A percentile compares a stretch with the other conserved stretches of the same genome.
phyloP scores from a whole-genome alignment of 2,888 invertebrate species.

The Lissocephala sabroskyi region DNA sequence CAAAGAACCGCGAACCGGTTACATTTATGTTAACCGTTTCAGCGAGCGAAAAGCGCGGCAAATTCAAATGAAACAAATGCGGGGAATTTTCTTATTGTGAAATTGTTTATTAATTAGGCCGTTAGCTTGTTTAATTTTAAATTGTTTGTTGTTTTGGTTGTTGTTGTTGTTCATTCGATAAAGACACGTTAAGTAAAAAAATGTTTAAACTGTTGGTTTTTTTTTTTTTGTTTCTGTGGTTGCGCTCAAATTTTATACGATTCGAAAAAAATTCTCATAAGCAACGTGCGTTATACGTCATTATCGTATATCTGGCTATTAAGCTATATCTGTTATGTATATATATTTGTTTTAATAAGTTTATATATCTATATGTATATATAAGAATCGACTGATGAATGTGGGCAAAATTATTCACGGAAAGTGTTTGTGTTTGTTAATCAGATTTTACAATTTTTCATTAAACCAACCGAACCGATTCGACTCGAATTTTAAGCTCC shows the following conservation, averaged over 20 bases:
- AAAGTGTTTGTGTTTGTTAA: no score
- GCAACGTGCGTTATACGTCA: conserved; percentile 48
- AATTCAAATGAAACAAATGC: conserved; percentile 1
- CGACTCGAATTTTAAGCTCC: no score
- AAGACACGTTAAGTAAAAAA: conserved; percentile 61
- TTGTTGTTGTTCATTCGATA: conserved; percentile 48
- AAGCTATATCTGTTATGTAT: conserved; percentile 42
- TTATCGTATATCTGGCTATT: conserved; percentile 36
- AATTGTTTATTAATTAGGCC: conserved; percentile 49
- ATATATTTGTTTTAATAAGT: no score
- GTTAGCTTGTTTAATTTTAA: conserved; percentile 26
- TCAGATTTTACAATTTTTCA: no score
- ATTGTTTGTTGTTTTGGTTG: conserved; percentile 29
- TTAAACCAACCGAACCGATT: no score
- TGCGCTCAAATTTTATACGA: no score
- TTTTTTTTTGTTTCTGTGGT: conserved; percentile 25
- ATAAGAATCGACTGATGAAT: background rate
- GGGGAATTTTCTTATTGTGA: conserved; percentile 25
- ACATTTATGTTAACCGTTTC: no score
- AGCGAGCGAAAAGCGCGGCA: conserved; percentile 25
- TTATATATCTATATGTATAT: no score
- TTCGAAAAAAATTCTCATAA: conserved; percentile 59
- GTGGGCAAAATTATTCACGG: no score
- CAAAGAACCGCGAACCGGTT: no score
- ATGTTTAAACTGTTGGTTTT: conserved; percentile 46